Percentiles rank a stretch among this genome's conserved stretches.
Conservation (phyloP, 1,140 invertebrate genomes). For the Atta colombica region DNA sequence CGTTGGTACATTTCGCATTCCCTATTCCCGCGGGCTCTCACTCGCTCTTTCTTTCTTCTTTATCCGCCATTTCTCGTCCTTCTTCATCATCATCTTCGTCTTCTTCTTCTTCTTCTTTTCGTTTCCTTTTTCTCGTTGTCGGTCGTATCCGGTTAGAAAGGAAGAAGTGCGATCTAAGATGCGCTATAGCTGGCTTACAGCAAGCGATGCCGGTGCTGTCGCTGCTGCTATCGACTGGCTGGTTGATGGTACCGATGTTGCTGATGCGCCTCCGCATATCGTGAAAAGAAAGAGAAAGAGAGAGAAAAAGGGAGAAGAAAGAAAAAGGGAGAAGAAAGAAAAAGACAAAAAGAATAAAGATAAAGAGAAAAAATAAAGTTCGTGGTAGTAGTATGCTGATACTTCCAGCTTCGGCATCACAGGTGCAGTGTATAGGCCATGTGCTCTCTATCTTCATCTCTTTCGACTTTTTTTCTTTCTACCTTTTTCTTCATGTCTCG, state of each 20-base stretch:
- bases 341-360: neutral
- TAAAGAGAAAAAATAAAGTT: conserved; percentile 75
- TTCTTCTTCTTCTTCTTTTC: neutral
- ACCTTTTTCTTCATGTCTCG: neutral
- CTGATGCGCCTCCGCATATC: conserved; percentile 13
- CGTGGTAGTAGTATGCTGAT: conserved; percentile 77
- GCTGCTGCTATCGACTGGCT: conserved; percentile 29
- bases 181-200: neutral
- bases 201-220: conserved; percentile 23
- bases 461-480: neutral
- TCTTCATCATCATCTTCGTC: neutral
- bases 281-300: neutral
- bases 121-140: neutral
- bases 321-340: neutral
- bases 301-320: neutral
- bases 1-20: conserved; percentile 75
- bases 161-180: conserved; percentile 56
- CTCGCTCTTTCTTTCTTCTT: conserved; percentile 27
- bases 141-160: conserved; percentile 16
- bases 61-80: neutral
- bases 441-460: conserved; percentile 19
- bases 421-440: conserved; percentile 70
- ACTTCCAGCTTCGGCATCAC: conserved; percentile 71
- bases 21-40: conserved; percentile 75
- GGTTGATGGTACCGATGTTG: conserved; percentile 54